Evolutionary conservation across 2,888 invertebrate species (phyloP), one percentile per base, ranked within the genome.

Genomic region (Lingula anatina): DNA sequence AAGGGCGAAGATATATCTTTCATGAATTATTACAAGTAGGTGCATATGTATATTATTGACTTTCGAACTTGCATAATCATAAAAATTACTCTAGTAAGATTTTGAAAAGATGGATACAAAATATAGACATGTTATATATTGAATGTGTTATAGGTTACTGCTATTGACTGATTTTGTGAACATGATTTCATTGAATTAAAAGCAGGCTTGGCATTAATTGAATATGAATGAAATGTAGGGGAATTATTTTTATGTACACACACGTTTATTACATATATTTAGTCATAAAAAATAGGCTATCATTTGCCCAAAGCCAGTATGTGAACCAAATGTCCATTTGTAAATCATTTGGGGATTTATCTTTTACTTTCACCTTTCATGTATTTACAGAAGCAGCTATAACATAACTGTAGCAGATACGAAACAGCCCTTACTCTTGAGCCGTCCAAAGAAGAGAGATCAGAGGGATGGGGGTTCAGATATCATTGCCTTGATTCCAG

Each of bases 21-120:
- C 60, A 60, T 84, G 0, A 85, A 92, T 0, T 96, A 97, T 71
- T 95, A 93, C 65, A 85, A 85, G 74, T 70, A 68, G 61, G 64
- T 53, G 23, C 7, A n/a, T n/a, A n/a, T n/a, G 20, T 39, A 12
- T 2, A 39, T 39, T 15, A 12, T 12, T n/a, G 18, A 3, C n/a
- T 3, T 3, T n/a, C n/a, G n/a, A n/a, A n/a, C n/a, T n/a, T n/a
- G n/a, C n/a, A n/a, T n/a, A n/a, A n/a, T n/a, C n/a, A n/a, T n/a
- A n/a, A n/a, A n/a, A n/a, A n/a, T n/a, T n/a, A n/a, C n/a, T n/a
- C n/a, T n/a, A n/a, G n/a, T n/a, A n/a, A n/a, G n/a, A n/a, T n/a
- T n/a, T n/a, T n/a, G n/a, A n/a, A n/a, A n/a, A n/a, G n/a, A n/a
- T n/a, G n/a, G n/a, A n/a, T n/a, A n/a, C n/a, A n/a, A n/a, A n/a